phyloP scores from a whole-genome alignment of 1,140 invertebrate species.

The Scylla paramamosain region DNA sequence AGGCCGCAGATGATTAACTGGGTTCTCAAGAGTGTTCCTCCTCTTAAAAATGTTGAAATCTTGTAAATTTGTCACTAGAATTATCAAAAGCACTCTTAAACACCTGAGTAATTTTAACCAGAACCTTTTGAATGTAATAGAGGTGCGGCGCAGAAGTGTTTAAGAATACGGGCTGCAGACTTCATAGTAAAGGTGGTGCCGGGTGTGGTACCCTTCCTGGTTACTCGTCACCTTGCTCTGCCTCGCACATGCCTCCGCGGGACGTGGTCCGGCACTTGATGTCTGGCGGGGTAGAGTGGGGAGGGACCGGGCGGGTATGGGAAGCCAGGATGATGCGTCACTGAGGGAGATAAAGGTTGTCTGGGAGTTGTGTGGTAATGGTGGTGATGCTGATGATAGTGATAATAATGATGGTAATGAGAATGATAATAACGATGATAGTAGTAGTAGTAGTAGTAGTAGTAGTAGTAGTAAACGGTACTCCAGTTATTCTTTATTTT shows the following conservation, averaged over 20 bases:
- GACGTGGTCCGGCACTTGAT: background rate
- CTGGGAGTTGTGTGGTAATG: background rate
- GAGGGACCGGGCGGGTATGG: background rate
- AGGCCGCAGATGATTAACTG: no score
- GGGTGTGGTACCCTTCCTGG: background rate
- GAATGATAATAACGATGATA: background rate
- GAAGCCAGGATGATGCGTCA: background rate
- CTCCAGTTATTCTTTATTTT: no score
- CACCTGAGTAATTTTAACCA: no score
- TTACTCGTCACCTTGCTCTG: background rate
- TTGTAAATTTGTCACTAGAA: no score
- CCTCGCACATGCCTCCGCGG: background rate
- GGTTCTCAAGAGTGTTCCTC: no score
- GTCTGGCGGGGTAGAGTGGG: background rate
- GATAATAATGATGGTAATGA: background rate
- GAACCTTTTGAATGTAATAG: no score
- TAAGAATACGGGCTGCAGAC: background rate
- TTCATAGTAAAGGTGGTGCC: background rate
- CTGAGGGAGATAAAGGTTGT: background rate
- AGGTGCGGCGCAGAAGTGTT: no score
- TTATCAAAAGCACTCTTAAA: no score
- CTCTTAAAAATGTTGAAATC: no score
- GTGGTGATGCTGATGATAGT: background rate
- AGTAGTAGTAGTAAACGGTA: no score
- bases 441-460: no score